Conservation (phyloP, 35 echinoderm and acorn worm species). For the Holothuria glaberrima region DNA sequence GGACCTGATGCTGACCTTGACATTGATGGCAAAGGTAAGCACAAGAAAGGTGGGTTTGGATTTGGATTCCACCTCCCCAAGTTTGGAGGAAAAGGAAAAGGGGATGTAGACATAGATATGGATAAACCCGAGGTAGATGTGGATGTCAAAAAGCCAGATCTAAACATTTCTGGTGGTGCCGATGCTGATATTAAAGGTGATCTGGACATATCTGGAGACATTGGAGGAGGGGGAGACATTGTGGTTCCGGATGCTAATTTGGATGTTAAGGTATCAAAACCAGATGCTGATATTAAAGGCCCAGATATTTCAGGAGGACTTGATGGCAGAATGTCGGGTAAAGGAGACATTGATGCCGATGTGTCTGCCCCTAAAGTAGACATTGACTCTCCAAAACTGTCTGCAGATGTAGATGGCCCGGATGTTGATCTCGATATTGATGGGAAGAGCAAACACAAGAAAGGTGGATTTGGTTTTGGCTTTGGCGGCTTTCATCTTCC, state of each 20-base stretch:
- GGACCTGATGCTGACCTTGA: slow-evolving; percentile 32
- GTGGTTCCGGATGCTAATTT: slow-evolving; percentile 48
- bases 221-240: slow-evolving; percentile 21
- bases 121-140: slow-evolving; percentile 57
- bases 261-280: slow-evolving; percentile 47
- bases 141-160: slow-evolving; percentile 13
- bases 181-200: slow-evolving; percentile 39
- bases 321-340: slow-evolving; percentile 52
- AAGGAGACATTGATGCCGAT: slow-evolving; percentile 43
- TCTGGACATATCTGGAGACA: slow-evolving; percentile 23
- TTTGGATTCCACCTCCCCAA: slow-evolving; percentile 39
- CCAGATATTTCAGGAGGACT: slow-evolving; percentile 47
- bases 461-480: slow-evolving; percentile 17
- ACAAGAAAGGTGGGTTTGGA: slow-evolving; percentile 44
- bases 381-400: background rate
- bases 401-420: background rate
- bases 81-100: slow-evolving; percentile 50
- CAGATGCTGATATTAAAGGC: slow-evolving; percentile 52
- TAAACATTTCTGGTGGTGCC: slow-evolving; percentile 28
- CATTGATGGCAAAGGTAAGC: slow-evolving; percentile 30
- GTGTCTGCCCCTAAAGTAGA: background rate
- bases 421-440: slow-evolving; percentile 23
- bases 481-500: slow-evolving; percentile 24
- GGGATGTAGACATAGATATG: slow-evolving; percentile 47
- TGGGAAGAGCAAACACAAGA: slow-evolving; percentile 33